Percentiles rank a stretch among this genome's conserved stretches.
Evolutionary conservation across 2,888 invertebrate species (phyloP).

Genomic region (Laothoe populi): DNA sequence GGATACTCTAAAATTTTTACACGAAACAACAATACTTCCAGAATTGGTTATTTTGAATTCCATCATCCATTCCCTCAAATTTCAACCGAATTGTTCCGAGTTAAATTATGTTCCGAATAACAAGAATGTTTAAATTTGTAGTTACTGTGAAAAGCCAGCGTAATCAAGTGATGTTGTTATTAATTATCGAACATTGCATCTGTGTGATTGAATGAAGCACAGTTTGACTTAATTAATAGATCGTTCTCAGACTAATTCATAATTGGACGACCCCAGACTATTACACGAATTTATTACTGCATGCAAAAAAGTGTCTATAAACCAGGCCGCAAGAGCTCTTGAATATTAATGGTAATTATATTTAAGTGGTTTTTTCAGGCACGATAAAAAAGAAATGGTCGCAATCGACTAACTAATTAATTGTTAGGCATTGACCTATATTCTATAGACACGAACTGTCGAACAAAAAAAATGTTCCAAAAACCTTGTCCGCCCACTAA

Average conservation of each 20-base stretch:
- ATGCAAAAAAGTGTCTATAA: slow-evolving; percentile 61
- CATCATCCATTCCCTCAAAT: background rate
- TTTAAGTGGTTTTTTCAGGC: slow-evolving; percentile 61
- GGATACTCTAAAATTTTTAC: slow-evolving; percentile 5
- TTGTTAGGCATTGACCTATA: too few relatives aligned
- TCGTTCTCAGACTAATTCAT: slow-evolving; percentile 60
- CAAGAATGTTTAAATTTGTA: slow-evolving; percentile 4
- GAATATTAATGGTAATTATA: slow-evolving; percentile 67
- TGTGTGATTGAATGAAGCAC: slow-evolving; percentile 46
- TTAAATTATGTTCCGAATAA: slow-evolving; percentile 16
- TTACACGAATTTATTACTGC: slow-evolving; percentile 60
- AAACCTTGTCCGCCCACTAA: too few relatives aligned
- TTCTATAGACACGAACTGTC: too few relatives aligned
- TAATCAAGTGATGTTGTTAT: slow-evolving; percentile 24
- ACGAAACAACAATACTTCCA: slow-evolving; percentile 13
- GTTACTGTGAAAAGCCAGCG: slow-evolving; percentile 24
- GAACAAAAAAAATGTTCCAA: too few relatives aligned
- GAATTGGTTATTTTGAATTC: slow-evolving; percentile 13
- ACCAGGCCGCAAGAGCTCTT: slow-evolving; percentile 60
- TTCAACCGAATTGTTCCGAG: slow-evolving; percentile 10
- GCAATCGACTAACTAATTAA: background rate
- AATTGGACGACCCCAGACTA: slow-evolving; percentile 72
- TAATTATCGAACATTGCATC: slow-evolving; percentile 30
- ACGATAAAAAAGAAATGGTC: slow-evolving; percentile 28
- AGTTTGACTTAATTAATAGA: slow-evolving; percentile 67